These are phyloP conservation scores for Leptinotarsa peninsularis DNA, from an alignment of 2,888 invertebrate species.

Conservation along the genomic window DNA sequence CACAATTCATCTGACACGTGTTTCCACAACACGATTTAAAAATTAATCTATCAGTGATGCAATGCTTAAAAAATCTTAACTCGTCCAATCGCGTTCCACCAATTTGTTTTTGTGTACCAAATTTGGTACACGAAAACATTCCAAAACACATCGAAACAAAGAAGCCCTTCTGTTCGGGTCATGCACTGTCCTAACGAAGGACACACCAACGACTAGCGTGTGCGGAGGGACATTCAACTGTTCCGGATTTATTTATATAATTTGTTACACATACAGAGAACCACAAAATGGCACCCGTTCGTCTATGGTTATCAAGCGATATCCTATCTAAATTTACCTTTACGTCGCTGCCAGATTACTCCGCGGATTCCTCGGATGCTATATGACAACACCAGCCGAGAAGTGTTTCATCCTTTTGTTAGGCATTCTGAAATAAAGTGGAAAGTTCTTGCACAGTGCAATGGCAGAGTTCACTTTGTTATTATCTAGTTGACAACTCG, in stretches of 20 bases:
- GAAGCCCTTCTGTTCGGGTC: neutral
- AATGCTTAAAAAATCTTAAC: neutral
- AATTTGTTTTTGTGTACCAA: neutral
- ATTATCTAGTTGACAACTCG: conserved; percentile 50
- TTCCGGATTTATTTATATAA: conserved; percentile 49
- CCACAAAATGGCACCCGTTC: conserved; percentile 56
- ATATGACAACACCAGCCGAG: conserved; percentile 56
- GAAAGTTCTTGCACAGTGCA: conserved; percentile 52
- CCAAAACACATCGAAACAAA: conserved; percentile 1
- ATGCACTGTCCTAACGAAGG: neutral
- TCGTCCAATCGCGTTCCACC: neutral
- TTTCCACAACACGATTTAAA: neutral
- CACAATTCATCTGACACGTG: conserved; percentile 2
- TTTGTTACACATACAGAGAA: conserved; percentile 39
- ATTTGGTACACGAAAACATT: neutral
- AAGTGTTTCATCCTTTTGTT: conserved; percentile 52
- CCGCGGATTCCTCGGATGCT: conserved; percentile 53
- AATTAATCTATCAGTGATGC: conserved; percentile 5
- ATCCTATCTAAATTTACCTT: conserved; percentile 48
- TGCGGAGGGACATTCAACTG: conserved; percentile 42
- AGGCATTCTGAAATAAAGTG: conserved; percentile 52
- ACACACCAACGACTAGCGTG: conserved; percentile 1
- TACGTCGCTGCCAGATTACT: conserved; percentile 49
- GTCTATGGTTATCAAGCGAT: conserved; percentile 34
- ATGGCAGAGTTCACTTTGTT: conserved; percentile 43